Percentiles rank a stretch among this genome's conserved stretches.
Evolutionary conservation across 2,113 vertebrate species (phyloP).

Genomic region (Myiagra hebetior): DNA sequence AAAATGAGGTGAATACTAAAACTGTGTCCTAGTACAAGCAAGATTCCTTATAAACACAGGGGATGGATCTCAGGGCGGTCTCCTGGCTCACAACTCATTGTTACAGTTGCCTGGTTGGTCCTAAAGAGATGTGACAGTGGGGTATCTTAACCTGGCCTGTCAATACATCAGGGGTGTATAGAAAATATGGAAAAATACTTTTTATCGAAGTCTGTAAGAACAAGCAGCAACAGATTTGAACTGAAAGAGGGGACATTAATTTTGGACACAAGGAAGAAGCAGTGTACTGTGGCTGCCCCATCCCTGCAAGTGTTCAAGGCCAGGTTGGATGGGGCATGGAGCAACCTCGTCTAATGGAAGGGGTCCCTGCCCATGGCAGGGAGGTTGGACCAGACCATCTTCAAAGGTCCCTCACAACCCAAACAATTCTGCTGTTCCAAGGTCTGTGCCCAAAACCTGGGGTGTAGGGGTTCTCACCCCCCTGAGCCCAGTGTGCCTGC

Average conservation of each 20-base stretch:
- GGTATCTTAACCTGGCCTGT: neutral
- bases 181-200: neutral
- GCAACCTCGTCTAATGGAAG: accelerated
- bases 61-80: neutral
- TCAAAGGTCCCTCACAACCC: neutral
- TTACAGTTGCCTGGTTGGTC: neutral
- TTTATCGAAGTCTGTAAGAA: neutral
- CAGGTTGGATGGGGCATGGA: neutral
- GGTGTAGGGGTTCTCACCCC: neutral
- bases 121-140: neutral
- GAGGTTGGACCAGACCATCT: neutral
- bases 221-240: neutral
- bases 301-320: neutral
- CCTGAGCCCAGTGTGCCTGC: neutral
- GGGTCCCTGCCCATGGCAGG: neutral
- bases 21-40: neutral
- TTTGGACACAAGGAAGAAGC: neutral
- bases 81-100: neutral
- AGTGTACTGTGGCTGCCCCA: neutral
- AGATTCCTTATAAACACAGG: neutral
- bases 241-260: neutral
- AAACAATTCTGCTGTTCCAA: neutral
- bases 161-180: neutral
- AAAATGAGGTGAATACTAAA: neutral
- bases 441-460: neutral